Evolutionary conservation across 2,797 vertebrate genomes (phyloP).

Genomic region (Halcyon leucocephala): DNA sequence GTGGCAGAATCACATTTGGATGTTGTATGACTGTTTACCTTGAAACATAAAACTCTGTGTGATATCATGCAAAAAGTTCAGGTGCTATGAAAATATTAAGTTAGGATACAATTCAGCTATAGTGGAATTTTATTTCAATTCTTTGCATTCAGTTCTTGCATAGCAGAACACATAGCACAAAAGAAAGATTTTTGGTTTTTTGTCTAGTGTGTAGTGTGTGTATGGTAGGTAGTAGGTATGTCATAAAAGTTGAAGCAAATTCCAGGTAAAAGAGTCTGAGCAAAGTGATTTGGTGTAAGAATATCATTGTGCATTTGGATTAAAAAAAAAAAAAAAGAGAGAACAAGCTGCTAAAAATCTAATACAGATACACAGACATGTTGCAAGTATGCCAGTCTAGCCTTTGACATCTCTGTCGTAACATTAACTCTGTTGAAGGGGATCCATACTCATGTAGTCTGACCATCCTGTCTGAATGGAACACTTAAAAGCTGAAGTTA

Average conservation of each 20-base stretch:
- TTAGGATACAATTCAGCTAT: background rate
- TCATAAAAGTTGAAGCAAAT: background rate
- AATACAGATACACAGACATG: fast-evolving
- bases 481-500: background rate
- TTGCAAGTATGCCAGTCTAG: background rate
- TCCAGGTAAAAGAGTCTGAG: background rate
- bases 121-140: background rate
- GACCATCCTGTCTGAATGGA: background rate
- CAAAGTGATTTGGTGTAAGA: background rate
- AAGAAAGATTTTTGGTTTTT: background rate
- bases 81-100: background rate
- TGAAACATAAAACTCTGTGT: background rate
- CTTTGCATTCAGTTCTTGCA: background rate
- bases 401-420: background rate
- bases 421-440: background rate
- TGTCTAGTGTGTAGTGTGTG: background rate
- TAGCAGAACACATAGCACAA: background rate
- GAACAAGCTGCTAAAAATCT: background rate
- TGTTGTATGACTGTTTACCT: background rate
- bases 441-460: background rate
- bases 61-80: background rate
- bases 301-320: background rate
- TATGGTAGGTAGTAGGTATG: background rate
- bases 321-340: background rate
- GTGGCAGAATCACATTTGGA: background rate